Base-by-base conservation (phyloP, 2,797 vertebrate genomes). In the Merluccius polli region DNA sequence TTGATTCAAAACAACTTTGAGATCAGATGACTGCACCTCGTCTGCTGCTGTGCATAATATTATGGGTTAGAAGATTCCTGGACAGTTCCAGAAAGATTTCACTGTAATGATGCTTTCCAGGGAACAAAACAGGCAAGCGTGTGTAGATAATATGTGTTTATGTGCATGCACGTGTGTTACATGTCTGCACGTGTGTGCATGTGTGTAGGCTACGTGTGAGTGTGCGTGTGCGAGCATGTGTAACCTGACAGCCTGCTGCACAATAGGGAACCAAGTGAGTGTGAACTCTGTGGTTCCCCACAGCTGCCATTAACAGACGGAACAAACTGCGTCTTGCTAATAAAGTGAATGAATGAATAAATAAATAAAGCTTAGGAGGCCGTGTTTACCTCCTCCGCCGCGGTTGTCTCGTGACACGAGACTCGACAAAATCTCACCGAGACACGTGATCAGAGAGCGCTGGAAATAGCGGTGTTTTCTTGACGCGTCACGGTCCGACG, bases 341-440 rank as follows among this genome's bases (percentile, higher is more conserved):
- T 88, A 89, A 89, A 89, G 87, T 82, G 86, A 91, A 91, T 89
- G 90, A 90, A 90, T 82, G 86, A 91, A 91, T 90, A 90, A 89
- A 90, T 91, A 92, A 89, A 90, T 89, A 91, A 86, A 72, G 81
- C 82, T 88, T 77, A 87, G 81, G 80, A 83, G 77, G 85, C 81
- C 75, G n/a, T 86, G 87, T 90, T 91, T 88, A 86, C 87, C 84
- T 87, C 85, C 73, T 81, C 80, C 76, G 84, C 77, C 82, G 87
- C 12, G 10, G 27, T 15, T 85, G 80, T 79, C 87, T 88, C 16
- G 44, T 85, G 83, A 83, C 69, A 71, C 36, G 71, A n/a, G n/a
- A 71, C 82, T 86, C 75, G 16, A 32, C 38, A n/a, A 52, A 48
- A 27, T 15, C 65, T 27, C 24, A 7, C 27, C 27, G 11, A 27